These are phyloP conservation scores for Andricus grossulariae DNA, from an alignment of 1,140 invertebrate species.

Conservation along the genomic window DNA sequence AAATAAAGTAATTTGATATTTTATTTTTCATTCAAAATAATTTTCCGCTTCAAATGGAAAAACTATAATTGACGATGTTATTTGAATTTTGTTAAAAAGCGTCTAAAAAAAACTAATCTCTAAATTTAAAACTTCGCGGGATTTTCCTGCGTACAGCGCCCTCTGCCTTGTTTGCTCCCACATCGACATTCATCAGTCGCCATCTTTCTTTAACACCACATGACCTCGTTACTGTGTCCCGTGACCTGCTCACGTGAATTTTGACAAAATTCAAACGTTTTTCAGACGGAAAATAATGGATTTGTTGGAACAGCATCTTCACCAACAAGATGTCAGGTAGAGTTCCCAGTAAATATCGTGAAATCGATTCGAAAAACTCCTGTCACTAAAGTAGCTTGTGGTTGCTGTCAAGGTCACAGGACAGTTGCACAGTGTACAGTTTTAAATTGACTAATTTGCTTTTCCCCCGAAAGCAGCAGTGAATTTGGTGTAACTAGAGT, in stretches of 20 bases:
- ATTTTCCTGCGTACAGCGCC: background rate
- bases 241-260: conserved; percentile 78
- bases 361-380: conserved; percentile 40
- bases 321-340: conserved; percentile 73
- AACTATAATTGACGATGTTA: too few relatives aligned
- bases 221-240: conserved; percentile 76
- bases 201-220: conserved; percentile 73
- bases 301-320: conserved; percentile 73
- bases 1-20: too few relatives aligned
- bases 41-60: too few relatives aligned
- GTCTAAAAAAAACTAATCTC: background rate
- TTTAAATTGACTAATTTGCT: conserved; percentile 30
- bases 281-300: conserved; percentile 70
- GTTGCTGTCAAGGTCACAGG: conserved; percentile 70
- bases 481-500: conserved; percentile 16
- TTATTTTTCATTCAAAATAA: too few relatives aligned
- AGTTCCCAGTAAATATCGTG: conserved; percentile 49
- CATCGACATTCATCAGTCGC: conserved; percentile 62
- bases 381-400: conserved; percentile 54
- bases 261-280: conserved; percentile 76
- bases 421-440: conserved; percentile 62
- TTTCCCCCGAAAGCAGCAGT: background rate
- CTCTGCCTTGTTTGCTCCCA: conserved; percentile 46
- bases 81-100: background rate
- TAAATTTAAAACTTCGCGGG: background rate